Evolutionary conservation across 2,888 invertebrate species (phyloP).

Genomic region (Drosophila picticornis): DNA sequence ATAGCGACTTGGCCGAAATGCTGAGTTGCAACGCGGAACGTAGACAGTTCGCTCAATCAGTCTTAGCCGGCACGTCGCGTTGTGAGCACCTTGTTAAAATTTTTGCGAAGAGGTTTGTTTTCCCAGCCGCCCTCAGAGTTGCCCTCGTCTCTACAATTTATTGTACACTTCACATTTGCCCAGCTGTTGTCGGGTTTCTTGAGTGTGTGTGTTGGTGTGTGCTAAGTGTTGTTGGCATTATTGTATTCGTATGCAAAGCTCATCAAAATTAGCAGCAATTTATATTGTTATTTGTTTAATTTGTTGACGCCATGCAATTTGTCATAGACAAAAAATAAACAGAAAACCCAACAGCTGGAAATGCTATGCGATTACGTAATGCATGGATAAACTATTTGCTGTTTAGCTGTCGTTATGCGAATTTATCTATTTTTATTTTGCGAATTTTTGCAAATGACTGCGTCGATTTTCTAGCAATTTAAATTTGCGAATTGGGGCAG

Average conservation of each 20-base stretch:
- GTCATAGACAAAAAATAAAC: conserved; percentile 39
- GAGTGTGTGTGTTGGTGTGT: conserved; percentile 21
- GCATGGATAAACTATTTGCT: conserved; percentile 48
- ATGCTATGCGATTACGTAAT: conserved; percentile 59
- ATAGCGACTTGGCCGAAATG: conserved; percentile 60
- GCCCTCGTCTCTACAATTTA: background rate
- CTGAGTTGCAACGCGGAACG: conserved; percentile 38
- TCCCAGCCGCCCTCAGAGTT: background rate
- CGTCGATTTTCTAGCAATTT: conserved; percentile 51
- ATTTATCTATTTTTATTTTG: conserved; percentile 38
- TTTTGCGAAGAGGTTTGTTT: conserved; percentile 40
- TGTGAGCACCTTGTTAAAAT: conserved; percentile 69
- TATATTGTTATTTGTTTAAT: conserved; percentile 68
- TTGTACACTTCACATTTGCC: conserved; percentile 55
- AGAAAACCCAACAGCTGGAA: conserved; percentile 27
- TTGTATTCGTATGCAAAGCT: conserved; percentile 47
- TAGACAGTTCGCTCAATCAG: conserved; percentile 42
- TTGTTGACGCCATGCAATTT: conserved; percentile 72
- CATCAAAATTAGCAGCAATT: conserved; percentile 57
- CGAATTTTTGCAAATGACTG: conserved; percentile 58
- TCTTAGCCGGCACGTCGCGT: conserved; percentile 75
- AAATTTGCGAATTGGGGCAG: conserved; percentile 46
- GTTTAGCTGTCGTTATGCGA: conserved; percentile 42
- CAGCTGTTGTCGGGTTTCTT: conserved; percentile 61
- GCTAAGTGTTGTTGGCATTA: conserved; percentile 4